Evolutionary conservation across 2,888 invertebrate species (phyloP), one percentile per base, ranked within the genome.

Genomic region (Labia minor): DNA sequence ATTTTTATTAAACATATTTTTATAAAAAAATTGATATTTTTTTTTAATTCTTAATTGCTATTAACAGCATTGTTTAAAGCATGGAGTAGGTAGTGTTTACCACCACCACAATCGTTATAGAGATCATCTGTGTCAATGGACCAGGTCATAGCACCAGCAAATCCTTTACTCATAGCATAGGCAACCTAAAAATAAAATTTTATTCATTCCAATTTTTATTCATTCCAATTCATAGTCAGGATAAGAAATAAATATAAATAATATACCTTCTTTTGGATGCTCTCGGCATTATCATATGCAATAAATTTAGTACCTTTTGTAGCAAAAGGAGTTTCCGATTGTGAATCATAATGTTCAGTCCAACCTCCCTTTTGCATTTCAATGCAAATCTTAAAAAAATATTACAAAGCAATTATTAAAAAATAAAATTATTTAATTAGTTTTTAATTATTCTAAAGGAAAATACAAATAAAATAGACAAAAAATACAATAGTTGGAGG

Each of bases 91-190:
- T 11, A 16, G 14, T 49, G 4, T n/a, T 11, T 3, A 0, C 68
- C 65, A 33, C 21, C 67, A 65, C 70, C 71, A 69, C 92, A 92
- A 64, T 81, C 82, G 0, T 91, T 91, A 19, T 79, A 80, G 76
- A 92, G 92, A 77, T 93, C 93, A 71, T 94, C 93, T 0, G 91
- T 93, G 75, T 93, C 93, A 37, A 92, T 84, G 49, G 91, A 90
- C 93, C 93, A 93, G 4, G 92, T 85, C 92, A 93, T 92, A 0
- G 88, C 83, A 1, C 93, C 93, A 0, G 86, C 90, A 0, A 94
- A 77, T 1, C 82, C 81, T 71, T 84, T 81, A 69, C 82, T 81
- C 74, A 86, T 80, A 0, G 86, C 86, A 74, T 83, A 84, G 62
- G 71, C 70, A 18, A 76, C 68, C 69, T 69, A 66, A 21, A 16